phyloP scores from a whole-genome alignment of 2,113 vertebrate species.

The Calonectris borealis region DNA sequence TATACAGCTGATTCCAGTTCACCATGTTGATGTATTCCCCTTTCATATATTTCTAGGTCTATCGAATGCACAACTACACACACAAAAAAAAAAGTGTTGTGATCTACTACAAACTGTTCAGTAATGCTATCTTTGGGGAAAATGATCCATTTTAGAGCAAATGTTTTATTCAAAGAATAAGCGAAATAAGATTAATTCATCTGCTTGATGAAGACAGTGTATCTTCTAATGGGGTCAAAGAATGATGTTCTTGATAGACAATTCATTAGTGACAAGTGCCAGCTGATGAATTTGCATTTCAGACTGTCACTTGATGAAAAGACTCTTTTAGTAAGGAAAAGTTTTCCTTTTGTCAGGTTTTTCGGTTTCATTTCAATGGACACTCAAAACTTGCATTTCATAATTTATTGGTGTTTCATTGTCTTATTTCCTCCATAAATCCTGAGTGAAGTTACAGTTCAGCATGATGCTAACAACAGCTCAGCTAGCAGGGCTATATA shows the following conservation, averaged over 20 bases:
- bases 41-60: not conserved
- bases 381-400: not conserved
- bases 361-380: not conserved
- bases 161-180: not conserved
- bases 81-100: not conserved
- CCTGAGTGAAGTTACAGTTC: not conserved
- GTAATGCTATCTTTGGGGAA: not conserved
- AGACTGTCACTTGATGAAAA: not conserved
- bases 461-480: not conserved
- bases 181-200: not conserved
- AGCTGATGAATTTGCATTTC: not conserved
- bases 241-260: not conserved
- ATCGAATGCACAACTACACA: not conserved
- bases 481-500: not conserved
- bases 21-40: not conserved
- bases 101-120: not conserved
- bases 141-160: not conserved
- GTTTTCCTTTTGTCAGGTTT: not conserved
- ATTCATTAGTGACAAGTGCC: not conserved
- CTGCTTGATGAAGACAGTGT: not conserved
- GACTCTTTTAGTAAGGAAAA: not conserved
- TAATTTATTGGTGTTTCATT: not conserved
- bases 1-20: not conserved
- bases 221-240: not conserved
- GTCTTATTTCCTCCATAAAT: not conserved